These are phyloP conservation scores for Syndactyla subalaris DNA, from an alignment of 2,797 vertebrate genomes.

Conservation along the genomic window DNA sequence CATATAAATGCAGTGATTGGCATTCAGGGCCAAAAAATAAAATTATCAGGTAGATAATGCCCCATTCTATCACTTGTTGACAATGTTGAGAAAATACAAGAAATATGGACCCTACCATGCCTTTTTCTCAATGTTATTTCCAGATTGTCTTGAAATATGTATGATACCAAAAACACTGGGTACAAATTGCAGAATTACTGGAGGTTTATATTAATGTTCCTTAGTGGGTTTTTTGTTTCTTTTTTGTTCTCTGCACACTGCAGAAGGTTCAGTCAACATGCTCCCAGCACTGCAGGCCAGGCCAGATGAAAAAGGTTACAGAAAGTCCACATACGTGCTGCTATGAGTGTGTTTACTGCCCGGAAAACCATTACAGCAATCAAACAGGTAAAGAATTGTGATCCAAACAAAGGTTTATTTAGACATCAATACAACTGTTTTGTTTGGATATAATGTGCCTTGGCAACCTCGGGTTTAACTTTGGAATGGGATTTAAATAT, in stretches of 20 bases:
- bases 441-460: neutral
- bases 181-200: neutral
- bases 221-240: neutral
- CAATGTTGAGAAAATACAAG: neutral
- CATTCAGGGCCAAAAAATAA: neutral
- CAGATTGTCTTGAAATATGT: neutral
- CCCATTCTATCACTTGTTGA: neutral
- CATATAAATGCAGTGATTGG: neutral
- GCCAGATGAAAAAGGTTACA: slow-evolving; percentile 86
- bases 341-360: slow-evolving; percentile 87
- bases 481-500: neutral
- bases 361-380: slow-evolving; percentile 87
- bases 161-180: neutral
- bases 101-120: neutral
- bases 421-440: neutral
- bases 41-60: neutral
- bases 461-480: neutral
- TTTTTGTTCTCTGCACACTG: neutral
- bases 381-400: slow-evolving; percentile 74
- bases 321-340: slow-evolving; percentile 88
- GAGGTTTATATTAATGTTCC: neutral
- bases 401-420: neutral
- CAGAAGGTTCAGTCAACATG: slow-evolving; percentile 85
- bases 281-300: slow-evolving; percentile 83
- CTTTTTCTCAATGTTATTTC: neutral